phyloP scores from a whole-genome alignment of 2,113 vertebrate species.

The Hemichromis elongatus region DNA sequence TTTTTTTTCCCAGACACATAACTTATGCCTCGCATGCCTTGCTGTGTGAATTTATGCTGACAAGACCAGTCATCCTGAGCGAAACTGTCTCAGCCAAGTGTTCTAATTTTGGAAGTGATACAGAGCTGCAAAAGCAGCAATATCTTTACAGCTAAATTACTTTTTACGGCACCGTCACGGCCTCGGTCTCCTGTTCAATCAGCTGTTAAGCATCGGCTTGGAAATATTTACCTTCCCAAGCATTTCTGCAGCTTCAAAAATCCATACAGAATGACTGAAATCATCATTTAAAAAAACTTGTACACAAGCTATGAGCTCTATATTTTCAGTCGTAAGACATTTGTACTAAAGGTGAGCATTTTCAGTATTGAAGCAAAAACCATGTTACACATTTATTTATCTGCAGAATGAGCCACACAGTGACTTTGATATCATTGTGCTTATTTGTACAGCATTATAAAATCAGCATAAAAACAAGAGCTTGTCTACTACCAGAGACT shows the following conservation, averaged over 20 bases:
- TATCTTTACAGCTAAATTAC: neutral
- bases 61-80: neutral
- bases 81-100: neutral
- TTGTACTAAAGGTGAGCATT: neutral
- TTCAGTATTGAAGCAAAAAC: neutral
- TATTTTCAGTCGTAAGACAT: neutral
- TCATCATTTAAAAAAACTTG: neutral
- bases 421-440: neutral
- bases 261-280: neutral
- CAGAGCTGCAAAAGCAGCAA: neutral
- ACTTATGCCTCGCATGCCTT: neutral
- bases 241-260: neutral
- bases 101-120: neutral
- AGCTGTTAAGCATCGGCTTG: neutral
- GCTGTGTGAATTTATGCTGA: neutral
- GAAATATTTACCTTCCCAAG: neutral
- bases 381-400: neutral
- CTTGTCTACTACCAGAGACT: neutral
- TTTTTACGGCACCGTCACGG: neutral
- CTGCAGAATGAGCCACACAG: neutral
- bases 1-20: neutral
- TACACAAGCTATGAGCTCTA: neutral
- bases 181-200: neutral
- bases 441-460: neutral
- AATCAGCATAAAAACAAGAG: neutral